Evolutionary conservation across 2,113 vertebrate species (phyloP), one percentile per base, ranked within the genome.

Genomic region (Pomatostomus ruficeps): DNA sequence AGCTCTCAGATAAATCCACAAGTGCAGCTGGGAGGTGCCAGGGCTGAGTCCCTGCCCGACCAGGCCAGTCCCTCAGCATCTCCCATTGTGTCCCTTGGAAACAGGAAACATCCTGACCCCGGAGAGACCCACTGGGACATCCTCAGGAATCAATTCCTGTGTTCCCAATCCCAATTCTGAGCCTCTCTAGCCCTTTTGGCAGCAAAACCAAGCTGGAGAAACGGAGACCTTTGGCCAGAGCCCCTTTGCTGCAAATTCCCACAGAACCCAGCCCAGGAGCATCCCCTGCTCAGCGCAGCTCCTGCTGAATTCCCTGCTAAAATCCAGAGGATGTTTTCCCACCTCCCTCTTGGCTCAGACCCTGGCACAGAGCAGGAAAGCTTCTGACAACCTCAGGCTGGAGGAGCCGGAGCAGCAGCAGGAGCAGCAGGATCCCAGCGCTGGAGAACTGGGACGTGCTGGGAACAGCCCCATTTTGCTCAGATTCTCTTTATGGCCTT

Each of bases 231-330:
- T 25, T 58, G 12, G 7, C 19, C 48, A 68, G 40, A 57, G 52
- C 15, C 6, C n/a, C 14, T 13, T 36, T 20, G 23, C 70, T 67
- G 5, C 0, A 0, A 76, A 45, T 29, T 73, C 48, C 66, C 40
- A 48, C 58, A 57, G 85, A 68, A 54, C 4, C 28, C 49, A 43
- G 23, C 1, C 20, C 40, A 72, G 52, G 74, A 40, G 9, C 33
- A 36, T 7, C 21, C 68, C 24, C 55, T 24, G 10, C 21, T 72
- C 38, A 10, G 31, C 16, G 62, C 52, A 77, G 74, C 2, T 21
- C 40, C 48, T 18, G 7, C 31, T 35, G 42, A 40, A 3, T 36
- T 57, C 70, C n/a, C 49, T 8, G 11, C 24, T 62, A 42, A 58
- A 49, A 49, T 5, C 42, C 51, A 77, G 29, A 46, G 35, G 52